Evolutionary conservation across 1,140 invertebrate species (phyloP).

Genomic region (Eupeodes corollae): DNA sequence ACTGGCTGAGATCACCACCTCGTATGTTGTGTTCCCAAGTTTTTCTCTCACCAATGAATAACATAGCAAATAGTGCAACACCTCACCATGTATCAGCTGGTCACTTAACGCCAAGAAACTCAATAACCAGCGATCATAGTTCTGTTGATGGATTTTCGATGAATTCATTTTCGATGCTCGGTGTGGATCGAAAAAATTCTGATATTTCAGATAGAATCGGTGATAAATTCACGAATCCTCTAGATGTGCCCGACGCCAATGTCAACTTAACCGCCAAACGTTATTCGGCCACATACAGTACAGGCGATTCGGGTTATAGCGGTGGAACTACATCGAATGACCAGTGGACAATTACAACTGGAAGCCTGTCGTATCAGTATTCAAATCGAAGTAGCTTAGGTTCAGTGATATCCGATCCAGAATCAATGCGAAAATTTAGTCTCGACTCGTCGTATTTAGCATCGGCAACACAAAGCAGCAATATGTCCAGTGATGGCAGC

Average conservation of each 20-base stretch:
- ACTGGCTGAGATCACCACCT: slow-evolving; percentile 57
- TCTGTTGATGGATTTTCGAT: slow-evolving; percentile 32
- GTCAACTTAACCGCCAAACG: slow-evolving; percentile 6
- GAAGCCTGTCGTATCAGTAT: slow-evolving; percentile 27
- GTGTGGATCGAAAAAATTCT: slow-evolving; percentile 11
- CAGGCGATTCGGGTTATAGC: slow-evolving; percentile 32
- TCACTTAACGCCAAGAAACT: slow-evolving; percentile 29
- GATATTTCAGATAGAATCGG: too few relatives aligned
- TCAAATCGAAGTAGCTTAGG: slow-evolving; percentile 33
- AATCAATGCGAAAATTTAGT: slow-evolving; percentile 28
- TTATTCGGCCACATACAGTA: slow-evolving; percentile 31
- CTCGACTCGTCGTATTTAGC: slow-evolving; percentile 25
- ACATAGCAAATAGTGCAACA: neutral
- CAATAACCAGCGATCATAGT: slow-evolving; percentile 30
- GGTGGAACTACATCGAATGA: slow-evolving; percentile 21
- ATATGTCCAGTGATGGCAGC: slow-evolving; percentile 28
- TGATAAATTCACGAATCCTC: slow-evolving; percentile 12
- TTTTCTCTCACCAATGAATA: slow-evolving; percentile 36
- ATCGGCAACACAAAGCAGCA: slow-evolving; percentile 18
- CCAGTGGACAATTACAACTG: slow-evolving; percentile 15
- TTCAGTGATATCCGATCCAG: slow-evolving; percentile 29
- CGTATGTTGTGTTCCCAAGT: slow-evolving; percentile 63
- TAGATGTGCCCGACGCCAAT: slow-evolving; percentile 27
- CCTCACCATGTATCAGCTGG: slow-evolving; percentile 3
- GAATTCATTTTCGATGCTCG: slow-evolving; percentile 34